Evolutionary conservation across 2,888 invertebrate species (phyloP), one percentile per base, ranked within the genome.

Genomic region (Caradrina kadenii): DNA sequence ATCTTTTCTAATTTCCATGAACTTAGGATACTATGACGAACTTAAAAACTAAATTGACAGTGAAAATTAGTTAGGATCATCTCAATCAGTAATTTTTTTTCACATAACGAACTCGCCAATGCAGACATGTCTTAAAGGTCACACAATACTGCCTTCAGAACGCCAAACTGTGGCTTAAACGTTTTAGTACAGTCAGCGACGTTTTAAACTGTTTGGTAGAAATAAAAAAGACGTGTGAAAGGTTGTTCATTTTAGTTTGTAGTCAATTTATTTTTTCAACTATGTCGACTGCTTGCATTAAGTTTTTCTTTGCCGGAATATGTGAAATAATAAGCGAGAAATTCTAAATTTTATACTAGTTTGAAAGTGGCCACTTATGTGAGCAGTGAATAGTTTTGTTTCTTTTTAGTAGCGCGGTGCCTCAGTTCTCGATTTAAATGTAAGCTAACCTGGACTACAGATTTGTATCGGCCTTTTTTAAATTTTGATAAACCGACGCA

Each of bases 191-290:
- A 50, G 59, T 62, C 67, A 17, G 59, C 19, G 17, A 63, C 50
- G 42, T 54, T 69, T 49, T 17, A 65, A 56, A 67, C 58, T 64
- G 61, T 39, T 50, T 55, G 49, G 62, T 63, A 60, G 50, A 55
- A 68, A 63, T 7, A 53, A 53, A 56, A 31, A 35, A 42, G 53
- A 45, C 26, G 64, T 42, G 26, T 53, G 45, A 50, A 55, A 69
- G 76, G 71, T 72, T 80, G 73, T 79, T 81, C 56, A 78, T 67
- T 80, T 26, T 80, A 76, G 63, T 74, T 68, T 59, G 19, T 72
- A 82, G 69, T 76, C 22, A 56, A 64, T 63, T 71, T 62, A 61
- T 75, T 55, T 82, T 73, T 81, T 63, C 63, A 79, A 81, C 68
- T 84, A 77, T 76, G 66, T 76, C 70, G 22, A 66, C 74, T 79